Percentiles rank a stretch among this genome's conserved stretches.
Conservation (phyloP, 2,797 vertebrate species). For the Lophius americanus region DNA sequence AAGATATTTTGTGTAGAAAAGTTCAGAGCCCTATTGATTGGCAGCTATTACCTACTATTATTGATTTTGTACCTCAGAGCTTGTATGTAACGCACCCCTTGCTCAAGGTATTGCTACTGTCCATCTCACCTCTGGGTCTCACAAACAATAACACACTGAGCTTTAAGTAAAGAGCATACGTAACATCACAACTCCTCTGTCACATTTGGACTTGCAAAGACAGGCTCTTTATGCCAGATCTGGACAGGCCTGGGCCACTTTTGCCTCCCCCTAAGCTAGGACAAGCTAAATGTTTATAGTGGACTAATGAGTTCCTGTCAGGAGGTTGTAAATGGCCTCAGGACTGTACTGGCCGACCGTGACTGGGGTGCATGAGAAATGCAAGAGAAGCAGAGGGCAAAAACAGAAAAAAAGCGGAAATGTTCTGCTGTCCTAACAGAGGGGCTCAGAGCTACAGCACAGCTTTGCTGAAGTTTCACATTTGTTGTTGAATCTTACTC, state of each 20-base stretch:
- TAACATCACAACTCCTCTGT: constrained; percentile 16
- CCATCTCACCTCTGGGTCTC: constrained; percentile 2
- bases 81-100: background rate
- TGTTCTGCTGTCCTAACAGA: constrained; percentile 50
- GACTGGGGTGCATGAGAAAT: constrained; percentile 52
- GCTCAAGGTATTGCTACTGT: background rate
- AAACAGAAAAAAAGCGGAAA: constrained; percentile 29
- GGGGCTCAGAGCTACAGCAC: constrained; percentile 25
- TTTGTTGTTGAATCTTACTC: constrained; percentile 41
- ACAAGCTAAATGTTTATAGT: constrained; percentile 78
- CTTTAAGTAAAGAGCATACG: constrained; percentile 7
- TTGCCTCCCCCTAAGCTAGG: constrained; percentile 52
- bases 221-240: constrained; percentile 17
- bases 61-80: background rate
- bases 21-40: background rate
- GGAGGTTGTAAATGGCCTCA: constrained; percentile 56
- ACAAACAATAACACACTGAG: constrained; percentile 12
- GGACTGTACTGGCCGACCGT: constrained; percentile 58
- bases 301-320: constrained; percentile 81
- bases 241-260: constrained; percentile 40
- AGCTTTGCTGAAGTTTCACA: constrained; percentile 38
- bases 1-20: background rate
- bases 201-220: constrained; percentile 31
- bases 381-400: constrained; percentile 28
- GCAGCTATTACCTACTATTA: background rate